These are phyloP conservation scores for Echinarachnius parma DNA, from an alignment of 53 echinoderm and acorn worm species.

Conservation along the genomic window DNA sequence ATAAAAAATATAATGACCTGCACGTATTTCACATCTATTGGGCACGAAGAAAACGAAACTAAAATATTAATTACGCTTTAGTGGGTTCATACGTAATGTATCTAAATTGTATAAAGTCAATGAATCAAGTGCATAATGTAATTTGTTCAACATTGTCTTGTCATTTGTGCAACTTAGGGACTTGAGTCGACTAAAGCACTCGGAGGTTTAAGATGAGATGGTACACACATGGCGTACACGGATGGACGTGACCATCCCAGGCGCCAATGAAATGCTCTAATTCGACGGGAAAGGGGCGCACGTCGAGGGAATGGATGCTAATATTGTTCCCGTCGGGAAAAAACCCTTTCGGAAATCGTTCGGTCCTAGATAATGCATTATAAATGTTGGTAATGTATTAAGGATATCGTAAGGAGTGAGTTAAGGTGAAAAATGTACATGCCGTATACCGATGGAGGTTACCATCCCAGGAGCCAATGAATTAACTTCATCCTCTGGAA, in stretches of 20 bases:
- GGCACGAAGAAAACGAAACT: background rate
- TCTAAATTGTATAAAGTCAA: no score
- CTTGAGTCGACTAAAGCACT: no score
- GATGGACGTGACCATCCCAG: conserved; percentile 58
- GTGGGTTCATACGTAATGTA: no score
- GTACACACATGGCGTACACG: conserved; percentile 74
- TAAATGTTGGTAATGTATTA: no score
- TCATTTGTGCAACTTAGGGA: no score
- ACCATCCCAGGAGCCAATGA: conserved; percentile 42
- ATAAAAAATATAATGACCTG: no score
- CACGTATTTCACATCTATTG: background rate
- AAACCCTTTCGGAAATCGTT: no score
- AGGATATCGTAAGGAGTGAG: no score
- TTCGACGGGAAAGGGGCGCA: conserved; percentile 42
- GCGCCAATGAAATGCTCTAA: conserved; percentile 29
- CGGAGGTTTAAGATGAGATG: no score
- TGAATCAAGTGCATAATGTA: no score
- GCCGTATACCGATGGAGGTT: conserved; percentile 64
- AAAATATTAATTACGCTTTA: background rate
- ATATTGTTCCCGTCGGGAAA: conserved; percentile 72
- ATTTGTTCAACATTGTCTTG: no score
- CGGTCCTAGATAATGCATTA: no score
- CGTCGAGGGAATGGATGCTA: conserved; percentile 42
- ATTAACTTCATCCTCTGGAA: conserved; percentile 58
- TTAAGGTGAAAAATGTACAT: conserved; percentile 50